Conservation (phyloP, 2,113 vertebrate genomes). For the Hydrolagus affinis region DNA sequence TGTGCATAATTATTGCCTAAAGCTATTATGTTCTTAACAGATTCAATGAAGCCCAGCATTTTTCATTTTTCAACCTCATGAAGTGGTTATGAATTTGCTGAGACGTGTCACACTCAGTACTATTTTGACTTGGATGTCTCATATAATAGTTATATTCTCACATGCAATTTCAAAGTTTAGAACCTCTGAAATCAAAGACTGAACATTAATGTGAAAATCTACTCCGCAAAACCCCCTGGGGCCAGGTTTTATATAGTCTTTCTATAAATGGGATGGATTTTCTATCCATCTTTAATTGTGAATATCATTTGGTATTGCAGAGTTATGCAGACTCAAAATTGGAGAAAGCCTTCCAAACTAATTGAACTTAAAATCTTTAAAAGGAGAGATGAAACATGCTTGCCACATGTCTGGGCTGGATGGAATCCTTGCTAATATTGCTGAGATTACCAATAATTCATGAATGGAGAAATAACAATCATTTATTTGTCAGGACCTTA, state of each 20-base stretch:
- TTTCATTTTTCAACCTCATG: too few species aligned
- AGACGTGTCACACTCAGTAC: too few species aligned
- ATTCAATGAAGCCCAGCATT: too few species aligned
- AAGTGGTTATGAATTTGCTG: too few species aligned
- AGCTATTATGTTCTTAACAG: too few species aligned
- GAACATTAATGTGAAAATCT: neutral
- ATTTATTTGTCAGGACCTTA: neutral
- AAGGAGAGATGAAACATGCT: conserved; percentile 13
- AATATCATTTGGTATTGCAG: neutral
- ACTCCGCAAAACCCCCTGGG: neutral
- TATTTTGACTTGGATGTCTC: neutral
- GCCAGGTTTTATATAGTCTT: neutral
- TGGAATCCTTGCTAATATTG: neutral
- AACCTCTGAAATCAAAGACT: neutral
- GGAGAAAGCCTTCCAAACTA: conserved; percentile 2
- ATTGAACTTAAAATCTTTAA: conserved; percentile 22
- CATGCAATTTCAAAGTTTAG: neutral
- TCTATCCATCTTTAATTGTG: conserved; percentile 4
- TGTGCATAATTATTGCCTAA: too few species aligned
- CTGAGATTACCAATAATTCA: neutral
- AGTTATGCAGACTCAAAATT: neutral
- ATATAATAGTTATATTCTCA: too few species aligned
- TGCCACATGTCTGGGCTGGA: conserved; percentile 17
- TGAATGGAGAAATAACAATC: neutral
- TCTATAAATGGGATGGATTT: neutral